Conservation (phyloP, 1,140 invertebrate genomes). For the Hylyphantes graminicola region DNA sequence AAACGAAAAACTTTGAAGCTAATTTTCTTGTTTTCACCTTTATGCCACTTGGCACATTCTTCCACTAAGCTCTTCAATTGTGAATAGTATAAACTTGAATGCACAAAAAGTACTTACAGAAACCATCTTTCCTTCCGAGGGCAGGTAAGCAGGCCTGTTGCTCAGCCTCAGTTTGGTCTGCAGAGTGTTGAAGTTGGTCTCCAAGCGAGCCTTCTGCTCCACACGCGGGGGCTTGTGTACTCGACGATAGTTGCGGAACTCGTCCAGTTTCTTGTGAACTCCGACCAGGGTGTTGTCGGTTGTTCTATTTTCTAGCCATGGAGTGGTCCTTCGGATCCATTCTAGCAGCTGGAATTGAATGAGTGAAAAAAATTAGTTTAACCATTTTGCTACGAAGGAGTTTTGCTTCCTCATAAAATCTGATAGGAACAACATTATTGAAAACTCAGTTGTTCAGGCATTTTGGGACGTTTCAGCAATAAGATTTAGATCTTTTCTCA, state of each 20-base stretch:
- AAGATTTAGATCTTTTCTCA: background rate
- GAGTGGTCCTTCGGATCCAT: conserved; percentile 97
- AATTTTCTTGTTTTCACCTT: too few relatives aligned
- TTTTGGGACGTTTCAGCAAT: too few relatives aligned
- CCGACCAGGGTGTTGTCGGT: conserved; percentile 97
- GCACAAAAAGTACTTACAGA: conserved; percentile 75
- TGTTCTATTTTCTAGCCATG: conserved; percentile 96
- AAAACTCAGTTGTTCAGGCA: too few relatives aligned
- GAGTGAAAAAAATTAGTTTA: background rate
- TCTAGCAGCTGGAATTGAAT: conserved; percentile 81
- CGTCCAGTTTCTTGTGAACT: conserved; percentile 97
- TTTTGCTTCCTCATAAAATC: too few relatives aligned
- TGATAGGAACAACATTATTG: too few relatives aligned
- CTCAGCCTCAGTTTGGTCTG: conserved; percentile 96
- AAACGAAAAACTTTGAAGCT: too few relatives aligned
- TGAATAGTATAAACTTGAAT: background rate
- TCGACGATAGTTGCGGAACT: conserved; percentile 97
- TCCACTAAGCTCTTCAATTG: too few relatives aligned
- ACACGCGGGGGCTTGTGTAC: conserved; percentile 99
- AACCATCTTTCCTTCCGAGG: conserved; percentile 98
- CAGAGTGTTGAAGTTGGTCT: conserved; percentile 98
- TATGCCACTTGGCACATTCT: too few relatives aligned
- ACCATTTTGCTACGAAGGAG: background rate
- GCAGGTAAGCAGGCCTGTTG: conserved; percentile 98
- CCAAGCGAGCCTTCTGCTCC: conserved; percentile 97